Conservation (phyloP, 1,140 invertebrate genomes). For the Penaeus indicus region DNA sequence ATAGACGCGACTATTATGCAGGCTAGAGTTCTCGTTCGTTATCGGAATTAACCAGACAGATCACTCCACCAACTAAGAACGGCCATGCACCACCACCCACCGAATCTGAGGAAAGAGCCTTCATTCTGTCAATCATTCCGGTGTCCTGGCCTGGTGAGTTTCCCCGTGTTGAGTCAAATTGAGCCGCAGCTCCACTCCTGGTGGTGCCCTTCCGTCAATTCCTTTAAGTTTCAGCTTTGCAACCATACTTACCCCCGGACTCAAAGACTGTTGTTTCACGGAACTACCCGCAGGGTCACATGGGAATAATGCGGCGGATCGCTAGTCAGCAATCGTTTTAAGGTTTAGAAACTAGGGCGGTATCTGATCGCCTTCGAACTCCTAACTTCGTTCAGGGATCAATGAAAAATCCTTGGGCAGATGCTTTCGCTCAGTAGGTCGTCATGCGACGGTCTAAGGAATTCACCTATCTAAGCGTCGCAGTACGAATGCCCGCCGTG, state of each 20-base stretch:
- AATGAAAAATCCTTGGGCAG: conserved; percentile 87
- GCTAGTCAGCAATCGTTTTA: conserved; percentile 88
- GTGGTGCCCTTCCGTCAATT: conserved; percentile 90
- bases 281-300: conserved; percentile 73
- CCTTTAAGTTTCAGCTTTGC: conserved; percentile 95
- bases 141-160: conserved; percentile 89
- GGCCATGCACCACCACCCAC: no score
- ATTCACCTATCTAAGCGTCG: conserved; percentile 68
- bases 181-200: conserved; percentile 91
- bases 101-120: conserved; percentile 93
- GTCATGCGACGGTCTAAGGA: conserved; percentile 74
- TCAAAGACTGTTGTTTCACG: conserved; percentile 83
- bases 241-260: conserved; percentile 90
- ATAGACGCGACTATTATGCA: no score
- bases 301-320: conserved; percentile 55
- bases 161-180: no score
- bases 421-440: conserved; percentile 80
- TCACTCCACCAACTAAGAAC: conserved; percentile 92
- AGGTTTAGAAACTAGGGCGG: conserved; percentile 87
- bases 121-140: conserved; percentile 91
- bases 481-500: conserved; percentile 71
- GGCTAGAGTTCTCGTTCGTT: conserved; percentile 88
- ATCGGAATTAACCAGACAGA: conserved; percentile 92
- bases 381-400: conserved; percentile 88
- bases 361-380: no score